A percentile compares a stretch with the other conserved stretches of the same genome.
Conservation (phyloP, 1,140 invertebrate genomes). For the Macrobrachium nipponense region DNA sequence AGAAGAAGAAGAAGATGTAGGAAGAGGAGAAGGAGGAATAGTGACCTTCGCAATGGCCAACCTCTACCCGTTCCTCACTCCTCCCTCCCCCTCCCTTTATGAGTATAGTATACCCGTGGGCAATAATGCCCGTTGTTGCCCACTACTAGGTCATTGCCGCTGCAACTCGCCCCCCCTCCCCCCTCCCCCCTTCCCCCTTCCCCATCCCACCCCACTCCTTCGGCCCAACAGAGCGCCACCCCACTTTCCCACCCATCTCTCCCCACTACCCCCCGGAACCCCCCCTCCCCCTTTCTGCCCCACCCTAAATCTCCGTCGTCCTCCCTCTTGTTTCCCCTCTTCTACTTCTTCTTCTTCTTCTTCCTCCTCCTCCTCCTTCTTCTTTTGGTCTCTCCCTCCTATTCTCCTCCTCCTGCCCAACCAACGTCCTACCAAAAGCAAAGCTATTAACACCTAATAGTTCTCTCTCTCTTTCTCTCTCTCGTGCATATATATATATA, state of each 20-base stretch:
- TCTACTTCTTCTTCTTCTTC: neutral
- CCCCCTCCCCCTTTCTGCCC: neutral
- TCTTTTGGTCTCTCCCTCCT: neutral
- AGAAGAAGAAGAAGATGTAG: neutral
- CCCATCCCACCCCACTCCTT: neutral
- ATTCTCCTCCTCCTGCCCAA: neutral
- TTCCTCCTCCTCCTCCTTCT: neutral
- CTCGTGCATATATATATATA: conserved; percentile 26
- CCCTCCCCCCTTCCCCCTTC: neutral
- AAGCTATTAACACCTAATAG: no score
- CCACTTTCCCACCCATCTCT: neutral
- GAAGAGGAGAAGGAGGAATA: neutral
- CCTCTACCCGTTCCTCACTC: no score
- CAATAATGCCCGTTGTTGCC: neutral
- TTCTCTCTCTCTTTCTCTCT: conserved; percentile 25
- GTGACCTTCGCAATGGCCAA: neutral
- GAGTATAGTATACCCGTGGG: no score
- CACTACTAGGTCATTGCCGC: neutral
- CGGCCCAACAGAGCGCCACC: no score
- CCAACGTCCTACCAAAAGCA: neutral
- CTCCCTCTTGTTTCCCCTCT: neutral
- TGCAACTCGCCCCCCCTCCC: neutral
- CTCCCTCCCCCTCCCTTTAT: no score
- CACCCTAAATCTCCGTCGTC: neutral
- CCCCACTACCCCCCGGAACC: neutral